Percentiles rank a stretch among this genome's conserved stretches.
These are phyloP conservation scores for Nemopilema nomurai DNA, from an alignment of 30 jellyfish, hydroid and myxozoan species.

Conservation along the genomic window DNA sequence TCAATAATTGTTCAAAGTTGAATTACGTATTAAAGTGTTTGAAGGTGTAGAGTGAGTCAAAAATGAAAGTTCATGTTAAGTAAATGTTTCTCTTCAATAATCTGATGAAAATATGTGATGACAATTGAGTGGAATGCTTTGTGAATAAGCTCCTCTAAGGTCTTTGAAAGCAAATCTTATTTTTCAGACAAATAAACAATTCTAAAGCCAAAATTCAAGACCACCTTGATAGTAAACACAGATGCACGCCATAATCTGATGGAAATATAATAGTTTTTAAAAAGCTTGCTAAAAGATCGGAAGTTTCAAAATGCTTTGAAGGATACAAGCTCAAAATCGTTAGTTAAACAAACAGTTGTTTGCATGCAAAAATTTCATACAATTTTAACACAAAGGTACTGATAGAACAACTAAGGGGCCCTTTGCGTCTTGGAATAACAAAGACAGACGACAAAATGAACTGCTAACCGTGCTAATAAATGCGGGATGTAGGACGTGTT, in stretches of 20 bases:
- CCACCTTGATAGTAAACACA: not conserved
- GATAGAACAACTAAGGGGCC: not conserved
- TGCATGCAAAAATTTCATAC: not conserved
- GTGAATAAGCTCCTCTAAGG: not conserved
- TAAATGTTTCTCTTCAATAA: not conserved
- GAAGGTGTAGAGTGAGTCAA: not conserved
- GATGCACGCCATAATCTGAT: not conserved
- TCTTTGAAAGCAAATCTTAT: not conserved
- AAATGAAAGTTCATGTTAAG: not conserved
- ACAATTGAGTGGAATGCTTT: not conserved
- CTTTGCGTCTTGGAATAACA: not conserved
- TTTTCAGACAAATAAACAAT: not conserved
- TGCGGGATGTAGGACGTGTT: not conserved
- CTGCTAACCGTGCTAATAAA: not conserved
- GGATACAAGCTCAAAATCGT: not conserved
- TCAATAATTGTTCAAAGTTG: not conserved
- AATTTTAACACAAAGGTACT: not conserved
- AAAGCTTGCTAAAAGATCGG: not conserved
- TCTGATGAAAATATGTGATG: not conserved
- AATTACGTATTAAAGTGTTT: not conserved
- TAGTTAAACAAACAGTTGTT: not conserved
- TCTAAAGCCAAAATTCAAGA: not conserved
- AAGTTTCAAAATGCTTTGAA: not conserved
- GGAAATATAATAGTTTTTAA: too few relatives aligned
- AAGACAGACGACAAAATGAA: not conserved